A percentile compares a stretch with the other conserved stretches of the same genome.
phyloP scores from a whole-genome alignment of 92 coral and sea anemone species.

The Diadumene lineata region DNA sequence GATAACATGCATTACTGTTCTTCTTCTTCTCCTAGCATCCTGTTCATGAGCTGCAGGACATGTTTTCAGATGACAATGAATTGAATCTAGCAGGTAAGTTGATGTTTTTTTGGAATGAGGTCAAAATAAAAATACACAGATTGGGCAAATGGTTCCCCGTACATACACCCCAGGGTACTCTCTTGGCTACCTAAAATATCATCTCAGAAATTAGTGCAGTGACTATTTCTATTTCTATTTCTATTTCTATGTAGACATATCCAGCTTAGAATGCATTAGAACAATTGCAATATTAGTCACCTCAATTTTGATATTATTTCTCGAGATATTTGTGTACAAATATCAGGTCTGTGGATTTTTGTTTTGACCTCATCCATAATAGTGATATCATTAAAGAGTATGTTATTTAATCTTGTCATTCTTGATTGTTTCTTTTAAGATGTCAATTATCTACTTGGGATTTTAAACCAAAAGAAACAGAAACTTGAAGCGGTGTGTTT shows the following conservation, averaged over 20 bases:
- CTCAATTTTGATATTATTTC: not conserved
- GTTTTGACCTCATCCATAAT: too few relatives aligned
- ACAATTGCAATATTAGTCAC: not conserved
- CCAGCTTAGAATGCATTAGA: too few relatives aligned
- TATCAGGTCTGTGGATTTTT: not conserved
- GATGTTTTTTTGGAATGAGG: not conserved
- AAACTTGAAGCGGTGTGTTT: conserved; percentile 91
- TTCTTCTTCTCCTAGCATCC: conserved; percentile 50
- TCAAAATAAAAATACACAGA: too few relatives aligned
- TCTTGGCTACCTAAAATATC: too few relatives aligned
- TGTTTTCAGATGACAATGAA: conserved; percentile 81
- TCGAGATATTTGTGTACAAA: too few relatives aligned
- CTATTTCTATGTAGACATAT: too few relatives aligned
- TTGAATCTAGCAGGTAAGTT: conserved; percentile 83
- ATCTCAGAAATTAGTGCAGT: too few relatives aligned
- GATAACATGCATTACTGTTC: not conserved
- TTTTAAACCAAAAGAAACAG: conserved; percentile 88
- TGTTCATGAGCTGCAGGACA: conserved; percentile 73
- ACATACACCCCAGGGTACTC: too few relatives aligned
- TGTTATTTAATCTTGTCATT: not conserved
- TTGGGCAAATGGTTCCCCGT: too few relatives aligned
- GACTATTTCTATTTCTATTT: too few relatives aligned
- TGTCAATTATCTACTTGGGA: conserved; percentile 84
- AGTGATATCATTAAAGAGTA: not conserved
- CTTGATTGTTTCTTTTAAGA: conserved; percentile 43